Base-by-base conservation (phyloP, 2,797 vertebrate genomes). In the Zalophus californianus region DNA sequence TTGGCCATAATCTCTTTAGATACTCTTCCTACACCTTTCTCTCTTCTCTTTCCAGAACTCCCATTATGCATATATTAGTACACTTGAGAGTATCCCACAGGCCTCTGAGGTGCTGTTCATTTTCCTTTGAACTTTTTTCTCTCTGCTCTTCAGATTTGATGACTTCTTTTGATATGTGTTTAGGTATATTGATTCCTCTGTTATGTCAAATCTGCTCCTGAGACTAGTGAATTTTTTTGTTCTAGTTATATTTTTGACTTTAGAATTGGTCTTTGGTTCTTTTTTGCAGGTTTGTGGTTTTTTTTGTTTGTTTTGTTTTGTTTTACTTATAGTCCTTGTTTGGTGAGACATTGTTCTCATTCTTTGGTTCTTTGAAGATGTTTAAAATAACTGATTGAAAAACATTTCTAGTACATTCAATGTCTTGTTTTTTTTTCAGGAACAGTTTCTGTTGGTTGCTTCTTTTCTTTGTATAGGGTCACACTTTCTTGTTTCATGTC, bases 301-400 rank as follows among this genome's bases (percentile, higher is more conserved):
- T 56, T 64, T 64, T 32, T 48, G 6, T 48, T 48, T 29, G 14
- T 77, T 35, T 86, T 54, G 15, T n/a, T 23, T 82, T 35, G 82
- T 41, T 73, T 5, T 62, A 32, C 66, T 78, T 12, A 13, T n/a
- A 58, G n/a, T 54, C 66, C 14, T 29, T 84, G 7, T 70, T 72
- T 79, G 35, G 16, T 66, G 50, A 75, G 38, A 29, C 54, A 62
- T 62, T 68, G 52, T 85, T 89, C 72, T 82, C 10, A 68, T 14
- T 23, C 14, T 35, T 78, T 64, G 70, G 20, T 75, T 86, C 35
- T 89, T 86, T 83, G 48, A 56, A 83, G 20, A 58, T 77, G 62
- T 35, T 68, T 62, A 58, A 82, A 92, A 35, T 48, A 66, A 29
- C 54, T 94, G 38, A 70, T n/a, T 50, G 62, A 60, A 85, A 92